Evolutionary conservation across 2,113 vertebrate species (phyloP).

Genomic region (Callospermophilus lateralis): DNA sequence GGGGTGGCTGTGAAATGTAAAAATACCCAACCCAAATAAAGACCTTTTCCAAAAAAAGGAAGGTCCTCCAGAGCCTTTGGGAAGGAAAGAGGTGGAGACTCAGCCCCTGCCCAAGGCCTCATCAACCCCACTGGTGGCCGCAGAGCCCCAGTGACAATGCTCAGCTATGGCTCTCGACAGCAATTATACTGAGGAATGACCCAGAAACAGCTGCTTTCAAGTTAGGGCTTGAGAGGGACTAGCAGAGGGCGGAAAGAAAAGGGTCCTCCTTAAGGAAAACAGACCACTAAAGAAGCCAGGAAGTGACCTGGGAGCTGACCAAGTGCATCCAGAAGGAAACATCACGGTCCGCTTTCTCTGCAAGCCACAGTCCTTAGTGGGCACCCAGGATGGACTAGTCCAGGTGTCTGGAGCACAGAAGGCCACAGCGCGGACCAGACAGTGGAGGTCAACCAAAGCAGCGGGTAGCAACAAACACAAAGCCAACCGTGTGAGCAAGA

Average conservation of each 20-base stretch:
- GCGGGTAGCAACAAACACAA: background rate
- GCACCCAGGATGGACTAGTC: background rate
- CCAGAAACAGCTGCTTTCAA: background rate
- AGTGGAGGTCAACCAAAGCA: background rate
- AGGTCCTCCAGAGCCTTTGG: constrained; percentile 4
- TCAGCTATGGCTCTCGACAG: background rate
- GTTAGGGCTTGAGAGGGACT: background rate
- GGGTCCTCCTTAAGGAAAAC: background rate
- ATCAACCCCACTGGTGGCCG: background rate
- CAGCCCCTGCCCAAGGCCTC: background rate
- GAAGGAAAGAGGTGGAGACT: background rate
- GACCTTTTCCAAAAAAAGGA: constrained; percentile 52
- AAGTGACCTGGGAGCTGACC: background rate
- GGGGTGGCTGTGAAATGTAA: constrained; percentile 79
- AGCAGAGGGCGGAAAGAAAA: background rate
- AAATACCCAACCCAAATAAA: constrained; percentile 81
- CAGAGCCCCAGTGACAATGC: background rate
- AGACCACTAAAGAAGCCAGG: background rate
- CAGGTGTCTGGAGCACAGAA: background rate
- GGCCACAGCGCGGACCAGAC: background rate
- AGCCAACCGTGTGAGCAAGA: background rate
- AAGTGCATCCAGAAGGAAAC: background rate
- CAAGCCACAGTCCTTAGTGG: background rate
- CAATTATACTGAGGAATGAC: background rate
- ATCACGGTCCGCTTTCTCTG: background rate